phyloP scores from a whole-genome alignment of 2,797 vertebrate species.

The Enteromius anoplus region DNA sequence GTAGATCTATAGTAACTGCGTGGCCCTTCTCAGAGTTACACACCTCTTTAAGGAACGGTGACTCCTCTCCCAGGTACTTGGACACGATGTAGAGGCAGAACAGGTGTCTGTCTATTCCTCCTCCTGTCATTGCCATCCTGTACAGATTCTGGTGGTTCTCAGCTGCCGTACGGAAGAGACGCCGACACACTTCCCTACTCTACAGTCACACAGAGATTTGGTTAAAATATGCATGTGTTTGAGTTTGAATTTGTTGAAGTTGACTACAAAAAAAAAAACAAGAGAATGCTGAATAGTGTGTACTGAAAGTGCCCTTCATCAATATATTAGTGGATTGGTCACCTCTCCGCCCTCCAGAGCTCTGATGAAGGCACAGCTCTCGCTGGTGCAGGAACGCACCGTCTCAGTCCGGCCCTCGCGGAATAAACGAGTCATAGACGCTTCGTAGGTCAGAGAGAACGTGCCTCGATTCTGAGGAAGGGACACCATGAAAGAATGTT shows the following conservation, averaged over 20 bases:
- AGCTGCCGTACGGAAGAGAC: slow-evolving; percentile 77
- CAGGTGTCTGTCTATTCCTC: slow-evolving; percentile 88
- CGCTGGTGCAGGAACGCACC: slow-evolving; percentile 83
- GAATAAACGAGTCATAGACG: slow-evolving; percentile 90
- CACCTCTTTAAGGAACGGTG: slow-evolving; percentile 89
- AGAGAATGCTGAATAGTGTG: background rate
- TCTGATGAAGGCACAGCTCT: slow-evolving; percentile 82
- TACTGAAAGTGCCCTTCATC: background rate
- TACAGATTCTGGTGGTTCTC: slow-evolving; percentile 87
- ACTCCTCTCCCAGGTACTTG: slow-evolving; percentile 83
- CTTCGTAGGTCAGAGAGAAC: slow-evolving; percentile 89
- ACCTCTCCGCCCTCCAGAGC: slow-evolving; percentile 81
- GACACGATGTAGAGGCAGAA: slow-evolving; percentile 89
- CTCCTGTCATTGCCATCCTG: slow-evolving; percentile 85
- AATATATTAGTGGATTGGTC: background rate
- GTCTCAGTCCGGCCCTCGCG: slow-evolving; percentile 91
- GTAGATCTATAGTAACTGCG: background rate
- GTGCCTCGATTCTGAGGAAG: slow-evolving; percentile 77
- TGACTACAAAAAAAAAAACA: background rate
- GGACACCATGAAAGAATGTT: background rate
- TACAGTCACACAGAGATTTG: slow-evolving; percentile 54
- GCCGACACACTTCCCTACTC: slow-evolving; percentile 73
- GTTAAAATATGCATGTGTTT: background rate
- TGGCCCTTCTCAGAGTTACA: background rate
- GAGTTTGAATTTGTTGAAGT: background rate